phyloP scores from a whole-genome alignment of 1,140 invertebrate genomes.

The Saccostrea glomerata region DNA sequence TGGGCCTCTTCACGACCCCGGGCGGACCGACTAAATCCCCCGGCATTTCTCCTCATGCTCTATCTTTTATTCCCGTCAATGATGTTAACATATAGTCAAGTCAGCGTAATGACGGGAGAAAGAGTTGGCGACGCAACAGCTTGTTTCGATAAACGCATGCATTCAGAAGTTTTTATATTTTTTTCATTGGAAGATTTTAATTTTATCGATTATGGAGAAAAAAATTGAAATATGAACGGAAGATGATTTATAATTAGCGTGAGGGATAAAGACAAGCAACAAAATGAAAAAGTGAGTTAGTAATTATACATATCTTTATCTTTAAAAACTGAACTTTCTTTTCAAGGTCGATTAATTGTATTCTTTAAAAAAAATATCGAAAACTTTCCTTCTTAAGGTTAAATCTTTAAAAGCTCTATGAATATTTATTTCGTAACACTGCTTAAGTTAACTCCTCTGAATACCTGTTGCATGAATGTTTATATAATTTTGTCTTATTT shows the following conservation, averaged over 20 bases:
- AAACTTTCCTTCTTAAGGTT: background rate
- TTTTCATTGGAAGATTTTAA: background rate
- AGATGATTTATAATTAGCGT: background rate
- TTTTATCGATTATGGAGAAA: background rate
- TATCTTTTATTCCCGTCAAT: slow-evolving; percentile 18
- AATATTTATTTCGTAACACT: too few species aligned
- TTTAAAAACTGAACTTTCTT: background rate
- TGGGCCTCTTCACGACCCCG: background rate
- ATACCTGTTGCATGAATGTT: too few species aligned
- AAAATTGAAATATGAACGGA: background rate
- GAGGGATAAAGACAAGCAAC: background rate
- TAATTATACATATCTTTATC: background rate
- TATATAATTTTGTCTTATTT: too few species aligned
- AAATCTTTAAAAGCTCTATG: too few species aligned
- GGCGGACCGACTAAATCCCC: background rate
- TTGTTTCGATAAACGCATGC: background rate
- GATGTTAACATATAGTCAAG: background rate
- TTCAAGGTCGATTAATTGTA: background rate
- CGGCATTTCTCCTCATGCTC: background rate
- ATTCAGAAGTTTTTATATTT: background rate
- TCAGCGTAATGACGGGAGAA: background rate
- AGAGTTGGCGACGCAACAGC: background rate
- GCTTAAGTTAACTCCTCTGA: too few species aligned
- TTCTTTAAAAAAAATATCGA: background rate
- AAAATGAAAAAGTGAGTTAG: background rate